phyloP scores from a whole-genome alignment of 2,888 invertebrate genomes.

The Caenorhabditis sulstoni region DNA sequence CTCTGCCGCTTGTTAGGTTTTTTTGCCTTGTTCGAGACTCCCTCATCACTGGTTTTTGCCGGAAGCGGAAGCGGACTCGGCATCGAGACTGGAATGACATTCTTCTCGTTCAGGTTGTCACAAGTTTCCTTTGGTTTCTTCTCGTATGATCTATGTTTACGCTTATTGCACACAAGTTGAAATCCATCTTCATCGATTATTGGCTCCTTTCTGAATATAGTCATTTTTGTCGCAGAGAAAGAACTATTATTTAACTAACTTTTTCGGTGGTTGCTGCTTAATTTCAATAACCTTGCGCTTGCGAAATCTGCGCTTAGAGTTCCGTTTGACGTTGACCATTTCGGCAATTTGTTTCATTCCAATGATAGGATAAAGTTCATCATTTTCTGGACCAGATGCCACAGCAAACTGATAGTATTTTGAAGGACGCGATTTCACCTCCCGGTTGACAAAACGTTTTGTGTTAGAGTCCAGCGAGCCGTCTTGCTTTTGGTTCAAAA shows the following conservation, averaged over 20 bases:
- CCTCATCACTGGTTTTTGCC: too few species aligned
- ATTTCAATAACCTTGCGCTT: too few species aligned
- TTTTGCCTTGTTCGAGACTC: too few species aligned
- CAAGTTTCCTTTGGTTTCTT: too few species aligned
- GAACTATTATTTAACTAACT: too few species aligned
- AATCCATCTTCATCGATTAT: conserved; percentile 27
- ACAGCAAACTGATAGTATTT: conserved; percentile 2
- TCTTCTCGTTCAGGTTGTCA: too few species aligned
- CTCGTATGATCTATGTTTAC: too few species aligned
- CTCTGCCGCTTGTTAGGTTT: too few species aligned
- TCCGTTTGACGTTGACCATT: background rate
- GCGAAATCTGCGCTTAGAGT: background rate
- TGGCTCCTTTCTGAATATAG: background rate
- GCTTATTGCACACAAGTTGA: background rate
- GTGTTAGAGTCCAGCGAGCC: background rate
- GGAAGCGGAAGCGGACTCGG: too few species aligned
- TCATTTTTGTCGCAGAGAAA: background rate
- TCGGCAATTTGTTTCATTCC: conserved; percentile 7
- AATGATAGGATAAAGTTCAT: background rate
- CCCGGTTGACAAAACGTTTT: background rate
- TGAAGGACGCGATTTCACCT: background rate
- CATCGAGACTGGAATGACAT: too few species aligned
- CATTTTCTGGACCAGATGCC: background rate
- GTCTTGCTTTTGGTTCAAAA: background rate
- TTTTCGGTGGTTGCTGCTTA: too few species aligned